Conservation (phyloP, 2,797 vertebrate species). For the Meriones psammophilus region DNA sequence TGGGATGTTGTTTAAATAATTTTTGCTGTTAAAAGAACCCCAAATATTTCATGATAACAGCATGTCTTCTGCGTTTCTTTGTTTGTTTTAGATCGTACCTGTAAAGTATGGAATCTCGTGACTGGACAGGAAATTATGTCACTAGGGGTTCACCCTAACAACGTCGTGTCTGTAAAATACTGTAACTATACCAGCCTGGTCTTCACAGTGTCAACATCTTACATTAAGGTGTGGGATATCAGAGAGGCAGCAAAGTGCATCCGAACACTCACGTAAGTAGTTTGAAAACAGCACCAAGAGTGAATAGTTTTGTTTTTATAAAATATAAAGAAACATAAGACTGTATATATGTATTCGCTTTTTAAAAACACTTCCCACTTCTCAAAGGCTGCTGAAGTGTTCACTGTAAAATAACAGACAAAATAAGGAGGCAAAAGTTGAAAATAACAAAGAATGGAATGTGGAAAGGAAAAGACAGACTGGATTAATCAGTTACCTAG, state of each 20-base stretch:
- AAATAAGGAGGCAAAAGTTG: not conserved
- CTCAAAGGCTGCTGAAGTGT: not conserved
- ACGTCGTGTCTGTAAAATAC: slow-evolving; percentile 96
- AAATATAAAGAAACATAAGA: not conserved
- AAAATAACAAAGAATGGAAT: not conserved
- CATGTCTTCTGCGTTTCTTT: slow-evolving; percentile 53
- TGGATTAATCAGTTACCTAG: not conserved
- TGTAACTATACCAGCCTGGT: slow-evolving; percentile 95
- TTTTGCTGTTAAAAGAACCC: slow-evolving; percentile 43
- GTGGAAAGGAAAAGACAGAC: slow-evolving; percentile 14
- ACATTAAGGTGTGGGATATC: slow-evolving; percentile 99
- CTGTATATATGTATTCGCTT: not conserved
- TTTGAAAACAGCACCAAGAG: not conserved
- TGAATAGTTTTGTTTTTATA: not conserved
- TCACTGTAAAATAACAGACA: slow-evolving; percentile 13
- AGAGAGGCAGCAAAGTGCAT: slow-evolving; percentile 97
- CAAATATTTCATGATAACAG: slow-evolving; percentile 22
- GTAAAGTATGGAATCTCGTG: slow-evolving; percentile 99
- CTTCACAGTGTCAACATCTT: slow-evolving; percentile 96
- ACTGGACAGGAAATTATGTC: slow-evolving; percentile 99
- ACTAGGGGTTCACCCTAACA: slow-evolving; percentile 96
- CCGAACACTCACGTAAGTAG: slow-evolving; percentile 95
- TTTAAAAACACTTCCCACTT: not conserved
- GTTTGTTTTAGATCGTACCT: slow-evolving; percentile 93
- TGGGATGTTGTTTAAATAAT: slow-evolving; percentile 32